Evolutionary conservation across 2,888 invertebrate species (phyloP).

Genomic region (Rhabditoides inermis): DNA sequence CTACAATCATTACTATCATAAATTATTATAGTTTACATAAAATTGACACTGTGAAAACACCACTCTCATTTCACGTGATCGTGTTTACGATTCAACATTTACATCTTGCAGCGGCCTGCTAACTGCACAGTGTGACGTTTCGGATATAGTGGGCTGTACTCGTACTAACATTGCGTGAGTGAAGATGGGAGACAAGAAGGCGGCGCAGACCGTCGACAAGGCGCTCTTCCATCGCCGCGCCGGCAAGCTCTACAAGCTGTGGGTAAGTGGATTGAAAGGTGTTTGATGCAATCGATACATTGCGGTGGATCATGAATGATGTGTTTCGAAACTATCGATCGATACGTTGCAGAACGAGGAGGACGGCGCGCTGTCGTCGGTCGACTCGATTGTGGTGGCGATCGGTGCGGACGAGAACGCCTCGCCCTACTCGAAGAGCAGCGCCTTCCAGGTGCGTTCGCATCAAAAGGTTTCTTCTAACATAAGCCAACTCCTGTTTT

Average conservation of each 20-base stretch:
- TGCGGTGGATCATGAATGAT: neutral
- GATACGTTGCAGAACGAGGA: conserved; percentile 23
- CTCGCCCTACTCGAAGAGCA: conserved; percentile 89
- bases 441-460: conserved; percentile 72
- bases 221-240: conserved; percentile 24
- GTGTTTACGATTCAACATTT: no score
- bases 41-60: no score
- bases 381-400: conserved; percentile 81
- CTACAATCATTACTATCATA: no score
- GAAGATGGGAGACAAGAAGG: no score
- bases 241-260: conserved; percentile 30
- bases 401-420: conserved; percentile 91
- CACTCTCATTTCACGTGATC: no score
- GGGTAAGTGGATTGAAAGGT: conserved; percentile 35
- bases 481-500: conserved; percentile 42
- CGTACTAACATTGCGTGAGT: no score
- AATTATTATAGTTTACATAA: no score
- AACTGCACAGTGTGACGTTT: no score
- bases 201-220: no score
- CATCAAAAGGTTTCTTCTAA: neutral
- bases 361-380: conserved; percentile 60
- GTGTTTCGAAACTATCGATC: neutral
- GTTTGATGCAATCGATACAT: no score
- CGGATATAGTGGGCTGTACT: no score
- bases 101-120: no score